Base-by-base conservation (phyloP, 2,888 invertebrate genomes). In the Oxycera nigricornis region DNA sequence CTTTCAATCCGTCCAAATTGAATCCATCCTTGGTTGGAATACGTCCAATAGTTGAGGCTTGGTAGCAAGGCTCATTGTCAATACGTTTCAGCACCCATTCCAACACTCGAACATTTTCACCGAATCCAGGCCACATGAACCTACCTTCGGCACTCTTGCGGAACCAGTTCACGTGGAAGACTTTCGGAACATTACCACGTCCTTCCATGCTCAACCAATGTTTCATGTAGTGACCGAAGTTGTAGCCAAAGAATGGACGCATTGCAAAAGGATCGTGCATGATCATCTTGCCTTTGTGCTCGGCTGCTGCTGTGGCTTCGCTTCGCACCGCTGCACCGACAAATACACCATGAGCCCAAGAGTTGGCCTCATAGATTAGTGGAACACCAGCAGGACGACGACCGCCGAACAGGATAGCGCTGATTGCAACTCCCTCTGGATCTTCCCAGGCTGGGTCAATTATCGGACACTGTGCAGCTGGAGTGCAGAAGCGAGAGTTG, bases 141-240 rank as follows among this genome's bases (percentile, higher is more conserved):
- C 94, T 92, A 46, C 96, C 96, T 85, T 93, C 87, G 0, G 87
- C 86, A 79, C 90, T 89, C 84, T 97, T 97, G 77, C 98, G 90
- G 91, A 99, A 99, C 99, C 99, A 99, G 87, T 99, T 99, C 73
- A 99, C 98, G 84, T 99, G 98, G 91, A 97, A 99, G 81, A 99
- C 93, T 85, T 94, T 94, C 1, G 99, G 99, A 81, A 98, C 87
- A 76, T 91, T 88, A 0, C 90, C 88, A 24, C 87, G 87, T 22
- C 88, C 82, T 76, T 91, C 90, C 93, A 99, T 95, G 79, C 92
- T 92, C 79, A 98, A 87, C 98, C 99, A 99, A 85, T 99, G 98
- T n/a, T 90, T 87, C 24, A 99, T 88, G 85, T 99, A 99, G 81
- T 96, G 89, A 2, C 98, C 98, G 83, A 98, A 98, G 88, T 99